These are phyloP conservation scores for Holothuria glaberrima DNA, from an alignment of 35 echinoderm and acorn worm genomes.

Conservation along the genomic window DNA sequence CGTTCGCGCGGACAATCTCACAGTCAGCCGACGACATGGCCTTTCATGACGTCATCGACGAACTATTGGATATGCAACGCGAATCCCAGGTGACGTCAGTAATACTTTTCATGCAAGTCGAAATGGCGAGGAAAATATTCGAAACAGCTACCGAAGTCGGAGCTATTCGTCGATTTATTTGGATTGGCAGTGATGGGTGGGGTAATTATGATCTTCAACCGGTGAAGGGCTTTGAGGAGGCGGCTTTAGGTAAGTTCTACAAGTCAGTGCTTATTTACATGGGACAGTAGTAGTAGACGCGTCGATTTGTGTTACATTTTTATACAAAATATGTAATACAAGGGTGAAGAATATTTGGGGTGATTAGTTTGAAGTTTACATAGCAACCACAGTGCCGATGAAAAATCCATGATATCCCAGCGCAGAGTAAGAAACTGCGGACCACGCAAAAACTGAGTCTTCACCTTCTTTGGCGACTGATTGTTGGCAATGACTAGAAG, in stretches of 20 bases:
- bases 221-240: constrained; percentile 69
- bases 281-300: too few species aligned
- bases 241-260: constrained; percentile 87
- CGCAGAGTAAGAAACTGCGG: too few species aligned
- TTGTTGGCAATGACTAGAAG: too few species aligned
- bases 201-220: constrained; percentile 74
- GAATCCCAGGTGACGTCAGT: constrained; percentile 66
- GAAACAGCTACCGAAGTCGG: constrained; percentile 21
- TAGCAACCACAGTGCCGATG: too few species aligned
- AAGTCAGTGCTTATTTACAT: too few species aligned
- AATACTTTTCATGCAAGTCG: constrained; percentile 69
- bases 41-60: constrained; percentile 30
- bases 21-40: constrained; percentile 47
- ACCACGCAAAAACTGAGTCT: too few species aligned
- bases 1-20: constrained; percentile 58
- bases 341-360: too few species aligned
- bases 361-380: too few species aligned
- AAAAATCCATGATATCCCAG: too few species aligned
- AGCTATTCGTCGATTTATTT: constrained; percentile 56
- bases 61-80: constrained; percentile 58
- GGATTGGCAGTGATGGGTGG: constrained; percentile 85
- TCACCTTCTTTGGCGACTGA: too few species aligned
- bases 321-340: too few species aligned
- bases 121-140: constrained; percentile 63
- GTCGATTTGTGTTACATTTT: too few species aligned